These are phyloP conservation scores for Chymomyza fuscimana DNA, from an alignment of 2,888 invertebrate species.

Conservation along the genomic window DNA sequence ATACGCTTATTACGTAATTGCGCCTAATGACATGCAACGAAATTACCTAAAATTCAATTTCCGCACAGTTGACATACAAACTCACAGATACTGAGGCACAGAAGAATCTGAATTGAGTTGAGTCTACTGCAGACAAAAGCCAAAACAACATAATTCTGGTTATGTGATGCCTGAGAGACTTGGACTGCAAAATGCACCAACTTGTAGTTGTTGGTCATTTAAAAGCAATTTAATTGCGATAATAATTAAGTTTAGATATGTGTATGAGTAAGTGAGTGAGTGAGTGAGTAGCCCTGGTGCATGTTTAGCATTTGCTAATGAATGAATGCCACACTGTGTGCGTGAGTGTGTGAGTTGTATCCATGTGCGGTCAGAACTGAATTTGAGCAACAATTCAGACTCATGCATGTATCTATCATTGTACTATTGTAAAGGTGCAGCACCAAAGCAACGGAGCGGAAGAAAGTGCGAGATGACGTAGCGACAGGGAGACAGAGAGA, in stretches of 20 bases:
- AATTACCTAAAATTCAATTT: slow-evolving; percentile 68
- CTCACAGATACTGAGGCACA: slow-evolving; percentile 2
- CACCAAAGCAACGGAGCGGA: slow-evolving; percentile 4
- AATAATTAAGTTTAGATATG: slow-evolving; percentile 43
- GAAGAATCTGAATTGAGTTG: slow-evolving; percentile 17
- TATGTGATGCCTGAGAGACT: slow-evolving; percentile 2
- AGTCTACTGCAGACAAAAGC: slow-evolving; percentile 43
- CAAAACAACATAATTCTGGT: slow-evolving; percentile 60
- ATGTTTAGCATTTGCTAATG: slow-evolving; percentile 1
- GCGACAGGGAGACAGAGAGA: too few relatives aligned
- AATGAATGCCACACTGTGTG: not conserved
- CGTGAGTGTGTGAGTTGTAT: not conserved
- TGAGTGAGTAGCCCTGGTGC: not conserved
- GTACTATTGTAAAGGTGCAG: slow-evolving; percentile 19
- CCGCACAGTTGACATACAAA: slow-evolving; percentile 27
- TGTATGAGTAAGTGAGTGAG: not conserved
- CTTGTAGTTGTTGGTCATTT: slow-evolving; percentile 34
- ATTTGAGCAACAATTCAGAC: not conserved
- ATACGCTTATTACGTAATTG: slow-evolving; percentile 60
- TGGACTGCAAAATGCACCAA: not conserved
- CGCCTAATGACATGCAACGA: slow-evolving; percentile 67
- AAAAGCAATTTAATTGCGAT: slow-evolving; percentile 66
- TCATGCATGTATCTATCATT: not conserved
- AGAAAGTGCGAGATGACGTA: too few relatives aligned
- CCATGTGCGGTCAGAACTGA: too few relatives aligned